Conservation (phyloP, 2,113 vertebrate genomes). For the Megaceryle torquata region DNA sequence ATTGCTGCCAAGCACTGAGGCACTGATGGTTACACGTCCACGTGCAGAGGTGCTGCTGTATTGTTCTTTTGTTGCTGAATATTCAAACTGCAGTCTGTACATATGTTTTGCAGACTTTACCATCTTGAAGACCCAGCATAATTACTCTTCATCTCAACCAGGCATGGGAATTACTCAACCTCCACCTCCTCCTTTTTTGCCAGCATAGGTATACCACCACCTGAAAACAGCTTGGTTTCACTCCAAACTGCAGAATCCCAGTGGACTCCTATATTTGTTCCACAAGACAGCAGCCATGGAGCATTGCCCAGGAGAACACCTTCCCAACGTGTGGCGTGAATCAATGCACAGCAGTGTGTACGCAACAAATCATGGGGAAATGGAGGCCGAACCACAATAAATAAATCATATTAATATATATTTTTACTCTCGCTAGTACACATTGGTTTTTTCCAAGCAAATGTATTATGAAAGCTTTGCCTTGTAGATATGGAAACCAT, state of each 20-base stretch:
- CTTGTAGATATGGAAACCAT: not conserved
- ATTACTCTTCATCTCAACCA: not conserved
- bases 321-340: not conserved
- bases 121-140: not conserved
- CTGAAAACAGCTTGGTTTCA: not conserved
- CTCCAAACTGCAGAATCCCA: not conserved
- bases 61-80: not conserved
- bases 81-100: not conserved
- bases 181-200: not conserved
- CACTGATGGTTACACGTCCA: not conserved
- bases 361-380: not conserved
- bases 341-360: fast-evolving
- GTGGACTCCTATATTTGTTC: not conserved
- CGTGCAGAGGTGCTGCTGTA: not conserved
- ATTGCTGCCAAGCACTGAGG: not conserved
- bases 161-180: not conserved
- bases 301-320: not conserved
- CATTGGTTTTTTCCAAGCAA: not conserved
- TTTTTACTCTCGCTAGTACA: not conserved
- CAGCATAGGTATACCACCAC: not conserved
- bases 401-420: not conserved
- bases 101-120: not conserved
- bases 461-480: not conserved
- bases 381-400: not conserved
- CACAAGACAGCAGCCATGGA: not conserved